phyloP scores from a whole-genome alignment of 2,113 vertebrate genomes.

The Oryzias celebensis region DNA sequence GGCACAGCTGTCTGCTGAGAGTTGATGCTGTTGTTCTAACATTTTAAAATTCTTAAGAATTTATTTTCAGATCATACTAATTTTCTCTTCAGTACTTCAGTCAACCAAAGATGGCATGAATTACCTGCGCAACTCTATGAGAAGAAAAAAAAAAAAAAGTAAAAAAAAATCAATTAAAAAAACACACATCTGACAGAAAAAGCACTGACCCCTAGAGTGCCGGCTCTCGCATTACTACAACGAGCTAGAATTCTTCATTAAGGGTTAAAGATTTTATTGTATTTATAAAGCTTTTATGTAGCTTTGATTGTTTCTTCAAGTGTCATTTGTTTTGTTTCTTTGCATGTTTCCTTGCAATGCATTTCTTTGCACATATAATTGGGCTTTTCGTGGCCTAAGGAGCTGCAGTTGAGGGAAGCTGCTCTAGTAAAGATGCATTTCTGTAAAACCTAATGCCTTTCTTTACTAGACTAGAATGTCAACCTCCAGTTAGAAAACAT shows the following conservation, averaged over 20 bases:
- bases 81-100: constrained; percentile 92
- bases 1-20: constrained; percentile 96
- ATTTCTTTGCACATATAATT: constrained; percentile 99
- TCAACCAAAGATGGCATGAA: constrained; percentile 99
- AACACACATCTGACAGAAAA: constrained; percentile 42
- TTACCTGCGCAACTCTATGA: constrained; percentile 89
- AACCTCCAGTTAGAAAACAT: constrained; percentile 73
- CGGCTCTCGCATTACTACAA: constrained; percentile 93
- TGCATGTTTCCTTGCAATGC: constrained; percentile 99
- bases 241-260: constrained; percentile 89
- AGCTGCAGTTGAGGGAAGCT: constrained; percentile 96
- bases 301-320: constrained; percentile 86
- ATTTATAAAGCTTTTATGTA: constrained; percentile 96
- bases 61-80: constrained; percentile 72
- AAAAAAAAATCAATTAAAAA: constrained; percentile 40
- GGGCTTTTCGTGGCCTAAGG: constrained; percentile 85
- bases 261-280: constrained; percentile 90
- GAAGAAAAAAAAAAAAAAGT: constrained; percentile 45
- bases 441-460: constrained; percentile 85
- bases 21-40: constrained; percentile 90
- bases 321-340: constrained; percentile 84
- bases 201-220: constrained; percentile 89
- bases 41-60: constrained; percentile 63
- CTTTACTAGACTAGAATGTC: constrained; percentile 93
- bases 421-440: constrained; percentile 92